Conservation (phyloP, 2,113 vertebrate genomes). For the Caretta caretta region DNA sequence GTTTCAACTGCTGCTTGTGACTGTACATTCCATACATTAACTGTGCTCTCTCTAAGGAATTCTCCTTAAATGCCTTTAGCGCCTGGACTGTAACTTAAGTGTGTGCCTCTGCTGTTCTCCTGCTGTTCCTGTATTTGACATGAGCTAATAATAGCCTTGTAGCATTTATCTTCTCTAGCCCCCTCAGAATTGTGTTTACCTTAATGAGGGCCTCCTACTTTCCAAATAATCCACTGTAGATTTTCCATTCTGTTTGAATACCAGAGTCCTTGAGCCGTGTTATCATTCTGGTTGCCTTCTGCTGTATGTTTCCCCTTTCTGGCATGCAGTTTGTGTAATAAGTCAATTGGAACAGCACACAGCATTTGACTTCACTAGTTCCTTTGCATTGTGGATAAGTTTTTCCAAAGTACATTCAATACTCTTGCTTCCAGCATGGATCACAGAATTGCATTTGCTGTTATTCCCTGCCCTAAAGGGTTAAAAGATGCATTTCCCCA, state of each 20-base stretch:
- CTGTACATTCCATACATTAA: neutral
- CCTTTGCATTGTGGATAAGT: neutral
- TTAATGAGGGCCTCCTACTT: conserved; percentile 14
- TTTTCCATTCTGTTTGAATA: neutral
- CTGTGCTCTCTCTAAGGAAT: conserved; percentile 13
- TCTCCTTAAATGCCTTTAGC: conserved; percentile 44
- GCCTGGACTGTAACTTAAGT: neutral
- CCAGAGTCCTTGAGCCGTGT: neutral
- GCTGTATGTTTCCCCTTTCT: neutral
- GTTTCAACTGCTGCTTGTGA: neutral
- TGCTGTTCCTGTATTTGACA: conserved; percentile 30
- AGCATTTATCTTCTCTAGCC: conserved; percentile 23
- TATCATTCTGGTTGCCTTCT: neutral
- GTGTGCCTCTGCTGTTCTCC: neutral
- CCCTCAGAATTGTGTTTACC: conserved; percentile 17
- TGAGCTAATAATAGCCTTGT: conserved; percentile 45
- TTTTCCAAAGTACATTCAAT: neutral
- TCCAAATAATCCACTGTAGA: neutral
- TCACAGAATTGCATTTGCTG: neutral
- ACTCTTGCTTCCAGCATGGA: neutral
- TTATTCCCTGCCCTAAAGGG: neutral
- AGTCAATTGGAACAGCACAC: neutral
- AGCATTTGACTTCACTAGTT: neutral
- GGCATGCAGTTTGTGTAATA: neutral
- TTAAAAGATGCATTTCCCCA: neutral